phyloP scores from a whole-genome alignment of 2,888 invertebrate species.

The Drosophila sordidula region DNA sequence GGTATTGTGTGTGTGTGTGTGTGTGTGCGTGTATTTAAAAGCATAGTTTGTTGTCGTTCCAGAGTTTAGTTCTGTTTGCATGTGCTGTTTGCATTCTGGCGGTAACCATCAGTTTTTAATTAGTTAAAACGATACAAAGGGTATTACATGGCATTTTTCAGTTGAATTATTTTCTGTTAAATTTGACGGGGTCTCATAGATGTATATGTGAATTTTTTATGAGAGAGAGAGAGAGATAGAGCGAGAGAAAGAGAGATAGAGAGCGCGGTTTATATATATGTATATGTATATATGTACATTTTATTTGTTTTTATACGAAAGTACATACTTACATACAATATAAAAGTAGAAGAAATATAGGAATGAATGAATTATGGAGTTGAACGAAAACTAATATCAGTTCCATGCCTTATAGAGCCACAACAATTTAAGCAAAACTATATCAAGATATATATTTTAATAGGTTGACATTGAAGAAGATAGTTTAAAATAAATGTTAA shows the following conservation, averaged over 20 bases:
- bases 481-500: constrained; percentile 8
- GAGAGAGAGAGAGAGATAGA: constrained; percentile 12
- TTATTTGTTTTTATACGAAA: not conserved
- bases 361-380: constrained; percentile 1
- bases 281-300: constrained; percentile 8
- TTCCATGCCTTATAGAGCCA: constrained; percentile 29
- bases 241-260: constrained; percentile 7
- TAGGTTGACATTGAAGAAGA: too few species aligned
- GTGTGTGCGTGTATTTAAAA: constrained; percentile 47
- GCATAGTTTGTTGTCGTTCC: constrained; percentile 55
- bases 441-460: not conserved
- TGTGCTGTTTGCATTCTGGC: constrained; percentile 53
- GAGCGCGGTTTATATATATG: not conserved
- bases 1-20: constrained; percentile 10
- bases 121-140: constrained; percentile 73
- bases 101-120: constrained; percentile 74
- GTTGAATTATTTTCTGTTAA: constrained; percentile 31
- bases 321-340: constrained; percentile 2
- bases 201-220: constrained; percentile 2
- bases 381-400: constrained; percentile 22
- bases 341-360: not conserved
- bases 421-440: constrained; percentile 15
- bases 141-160: constrained; percentile 43
- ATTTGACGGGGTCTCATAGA: constrained; percentile 18
- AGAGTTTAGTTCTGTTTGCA: constrained; percentile 50